Evolutionary conservation across 2,888 invertebrate genomes (phyloP), one percentile per base, ranked within the genome.

Genomic region (Azorinus chamasolen): DNA sequence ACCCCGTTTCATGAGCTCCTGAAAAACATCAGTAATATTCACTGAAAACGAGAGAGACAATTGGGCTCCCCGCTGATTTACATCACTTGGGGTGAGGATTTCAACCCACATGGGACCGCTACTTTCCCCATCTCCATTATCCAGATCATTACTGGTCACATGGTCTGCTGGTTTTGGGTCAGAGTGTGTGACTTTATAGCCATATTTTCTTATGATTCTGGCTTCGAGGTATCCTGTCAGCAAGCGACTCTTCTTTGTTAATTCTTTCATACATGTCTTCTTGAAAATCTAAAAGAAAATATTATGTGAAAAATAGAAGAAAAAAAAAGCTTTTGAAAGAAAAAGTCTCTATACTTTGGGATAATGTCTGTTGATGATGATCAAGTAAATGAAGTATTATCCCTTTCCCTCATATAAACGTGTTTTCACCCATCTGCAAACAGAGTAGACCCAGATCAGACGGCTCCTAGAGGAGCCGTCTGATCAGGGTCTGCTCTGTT

Each of bases 181-280:
- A 45, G 32, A 20, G 45, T 37, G 20, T 46, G 59, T 46, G 22
- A 46, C 46, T 43, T 20, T 59, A n/a, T 80, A 74, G 18, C 86
- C 79, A 69, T 87, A 93, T 59, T 88, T 77, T 2, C 87, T 78
- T 27, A 88, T 83, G 25, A 94, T 83, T 62, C 94, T 88, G 50
- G 88, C 87, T 87, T 95, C 95, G 61, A 95, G 84, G 83, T 95
- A 95, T 0, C 94, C 94, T 1, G 95, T 95, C 53, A 95, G 87
- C 37, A 94, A 89, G 61, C 89, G 88, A 22, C 94, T 94, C 83
- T 95, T 94, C 27, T 78, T 79, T 1, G 92, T 83, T 12, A 94
- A 81, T 43, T 93, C 91, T 18, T 92, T 88, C 87, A 95, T 91
- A 1, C 90, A 88, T 0, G 94, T 94, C 83, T 94, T 92, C 24